These are phyloP conservation scores for Penaeus monodon DNA, from an alignment of 2,888 invertebrate genomes.

Conservation along the genomic window DNA sequence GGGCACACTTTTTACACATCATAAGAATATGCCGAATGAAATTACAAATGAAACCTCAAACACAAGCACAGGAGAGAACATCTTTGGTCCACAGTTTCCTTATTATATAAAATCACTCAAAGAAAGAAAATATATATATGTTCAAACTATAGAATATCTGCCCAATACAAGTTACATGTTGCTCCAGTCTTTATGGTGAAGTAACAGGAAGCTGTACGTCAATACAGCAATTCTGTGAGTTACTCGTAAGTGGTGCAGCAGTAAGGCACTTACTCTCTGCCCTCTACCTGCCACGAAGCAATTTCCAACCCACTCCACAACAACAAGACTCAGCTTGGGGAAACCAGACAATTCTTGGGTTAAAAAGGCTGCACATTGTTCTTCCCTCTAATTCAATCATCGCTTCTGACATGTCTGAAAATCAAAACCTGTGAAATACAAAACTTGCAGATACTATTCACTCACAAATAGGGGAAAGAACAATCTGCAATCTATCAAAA, in stretches of 20 bases:
- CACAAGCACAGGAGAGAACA: neutral
- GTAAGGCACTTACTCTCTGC: slow-evolving; percentile 4
- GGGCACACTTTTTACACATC: neutral
- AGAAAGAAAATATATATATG: slow-evolving; percentile 8
- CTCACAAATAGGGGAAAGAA: neutral
- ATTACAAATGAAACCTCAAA: no score
- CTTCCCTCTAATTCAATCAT: slow-evolving; percentile 13
- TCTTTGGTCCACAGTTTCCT: slow-evolving; percentile 25
- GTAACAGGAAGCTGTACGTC: no score
- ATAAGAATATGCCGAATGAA: neutral
- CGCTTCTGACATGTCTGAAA: slow-evolving; percentile 1
- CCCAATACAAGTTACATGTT: neutral
- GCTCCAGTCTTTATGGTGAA: neutral
- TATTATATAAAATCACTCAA: neutral
- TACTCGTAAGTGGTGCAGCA: slow-evolving; percentile 11
- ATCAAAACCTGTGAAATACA: slow-evolving; percentile 13
- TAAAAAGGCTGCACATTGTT: slow-evolving; percentile 4
- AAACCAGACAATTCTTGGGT: slow-evolving; percentile 8
- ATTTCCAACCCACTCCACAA: slow-evolving; percentile 6
- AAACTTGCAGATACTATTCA: neutral
- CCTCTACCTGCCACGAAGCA: slow-evolving; percentile 20
- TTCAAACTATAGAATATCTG: slow-evolving; percentile 18
- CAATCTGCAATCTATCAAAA: slow-evolving; percentile 13
- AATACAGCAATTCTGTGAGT: slow-evolving; percentile 18
- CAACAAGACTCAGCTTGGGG: slow-evolving; percentile 16